Percentiles rank a stretch among this genome's conserved stretches.
These are phyloP conservation scores for Drosophila sulfurigaster DNA, from an alignment of 1,140 invertebrate species.

Conservation along the genomic window DNA sequence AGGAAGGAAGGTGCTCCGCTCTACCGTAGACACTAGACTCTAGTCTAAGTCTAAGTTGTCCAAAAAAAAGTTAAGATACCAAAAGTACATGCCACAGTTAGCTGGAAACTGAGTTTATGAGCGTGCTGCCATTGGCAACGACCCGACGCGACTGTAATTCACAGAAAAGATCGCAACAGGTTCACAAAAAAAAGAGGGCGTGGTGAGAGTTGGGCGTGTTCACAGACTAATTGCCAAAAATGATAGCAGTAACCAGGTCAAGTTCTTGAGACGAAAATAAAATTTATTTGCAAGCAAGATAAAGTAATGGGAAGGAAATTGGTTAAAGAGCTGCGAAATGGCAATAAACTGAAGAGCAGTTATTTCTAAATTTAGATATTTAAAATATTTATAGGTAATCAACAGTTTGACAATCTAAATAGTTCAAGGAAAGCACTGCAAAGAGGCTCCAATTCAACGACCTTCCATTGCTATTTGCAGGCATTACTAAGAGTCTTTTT, in stretches of 20 bases:
- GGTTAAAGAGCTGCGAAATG: not conserved
- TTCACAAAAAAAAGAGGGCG: conserved; percentile 23
- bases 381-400: not conserved
- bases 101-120: conserved; percentile 73
- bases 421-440: conserved; percentile 20
- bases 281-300: conserved; percentile 6
- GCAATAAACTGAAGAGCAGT: not conserved
- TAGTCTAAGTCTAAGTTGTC: conserved; percentile 8
- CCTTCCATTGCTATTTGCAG: conserved; percentile 39
- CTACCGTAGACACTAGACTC: conserved; percentile 1
- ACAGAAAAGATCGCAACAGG: conserved; percentile 45
- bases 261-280: conserved; percentile 4
- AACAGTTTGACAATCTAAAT: conserved; percentile 1
- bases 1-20: conserved; percentile 25
- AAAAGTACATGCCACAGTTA: conserved; percentile 50
- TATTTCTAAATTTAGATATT: not conserved
- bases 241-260: conserved; percentile 25
- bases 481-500: conserved; percentile 42
- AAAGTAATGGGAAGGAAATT: not conserved
- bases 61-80: conserved; percentile 12
- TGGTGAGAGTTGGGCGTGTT: conserved; percentile 29
- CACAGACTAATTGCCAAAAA: conserved; percentile 38
- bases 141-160: conserved; percentile 47
- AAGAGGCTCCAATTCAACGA: conserved; percentile 11
- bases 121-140: conserved; percentile 45